Conservation (phyloP, 2,797 vertebrate species). For the Fratercula arctica region DNA sequence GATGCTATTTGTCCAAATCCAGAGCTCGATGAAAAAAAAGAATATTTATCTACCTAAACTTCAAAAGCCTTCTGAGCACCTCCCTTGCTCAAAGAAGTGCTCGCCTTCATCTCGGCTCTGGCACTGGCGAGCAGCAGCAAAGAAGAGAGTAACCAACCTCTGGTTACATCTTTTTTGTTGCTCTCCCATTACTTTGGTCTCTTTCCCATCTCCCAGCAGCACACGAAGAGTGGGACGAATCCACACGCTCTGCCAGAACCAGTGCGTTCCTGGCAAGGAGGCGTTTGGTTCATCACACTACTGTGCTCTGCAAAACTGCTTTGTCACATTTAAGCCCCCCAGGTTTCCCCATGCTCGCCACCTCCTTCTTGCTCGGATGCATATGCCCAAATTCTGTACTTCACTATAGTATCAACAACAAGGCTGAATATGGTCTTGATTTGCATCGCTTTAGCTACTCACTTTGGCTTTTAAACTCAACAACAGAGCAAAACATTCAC, state of each 20-base stretch:
- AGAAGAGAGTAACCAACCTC: neutral
- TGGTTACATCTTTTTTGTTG: neutral
- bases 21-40: neutral
- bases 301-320: neutral
- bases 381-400: neutral
- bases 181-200: neutral
- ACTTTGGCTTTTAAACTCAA: neutral
- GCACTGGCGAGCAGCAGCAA: neutral
- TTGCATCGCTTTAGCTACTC: neutral
- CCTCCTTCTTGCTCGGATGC: neutral
- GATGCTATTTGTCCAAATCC: neutral
- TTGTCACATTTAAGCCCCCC: neutral
- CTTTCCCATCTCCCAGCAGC: neutral
- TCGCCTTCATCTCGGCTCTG: neutral
- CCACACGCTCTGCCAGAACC: neutral
- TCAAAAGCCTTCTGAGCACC: neutral
- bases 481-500: neutral
- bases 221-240: neutral
- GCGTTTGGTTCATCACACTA: neutral
- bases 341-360: neutral
- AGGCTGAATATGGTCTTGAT: neutral
- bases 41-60: neutral
- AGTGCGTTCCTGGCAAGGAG: neutral
- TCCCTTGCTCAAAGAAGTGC: neutral
- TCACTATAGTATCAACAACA: rapidly evolving